These are phyloP conservation scores for Liopterus haemorrhoidalis DNA, from an alignment of 2,888 invertebrate genomes.

Conservation along the genomic window DNA sequence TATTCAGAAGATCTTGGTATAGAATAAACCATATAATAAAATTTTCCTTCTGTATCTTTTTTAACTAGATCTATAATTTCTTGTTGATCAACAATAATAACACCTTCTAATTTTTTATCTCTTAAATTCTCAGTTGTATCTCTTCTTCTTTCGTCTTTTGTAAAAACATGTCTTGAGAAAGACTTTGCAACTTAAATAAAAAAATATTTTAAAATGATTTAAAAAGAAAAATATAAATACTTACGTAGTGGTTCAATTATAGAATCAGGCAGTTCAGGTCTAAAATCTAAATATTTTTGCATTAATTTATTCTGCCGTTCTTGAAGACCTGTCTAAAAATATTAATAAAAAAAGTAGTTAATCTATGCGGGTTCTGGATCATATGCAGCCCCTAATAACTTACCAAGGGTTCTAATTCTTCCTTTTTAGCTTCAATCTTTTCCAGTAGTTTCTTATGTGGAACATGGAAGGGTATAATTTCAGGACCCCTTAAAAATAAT, in stretches of 20 bases:
- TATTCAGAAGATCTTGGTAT: slow-evolving; percentile 65
- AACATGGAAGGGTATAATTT: slow-evolving; percentile 52
- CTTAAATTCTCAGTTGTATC: slow-evolving; percentile 5
- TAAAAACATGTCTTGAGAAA: slow-evolving; percentile 5
- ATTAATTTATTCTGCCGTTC: slow-evolving; percentile 48
- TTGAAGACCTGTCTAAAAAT: slow-evolving; percentile 50
- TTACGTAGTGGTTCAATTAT: neutral
- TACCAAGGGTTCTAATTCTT: slow-evolving; percentile 57
- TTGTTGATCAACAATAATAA: slow-evolving; percentile 44
- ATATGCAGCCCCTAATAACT: slow-evolving; percentile 26
- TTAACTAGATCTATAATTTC: slow-evolving; percentile 51
- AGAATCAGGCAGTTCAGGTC: no score
- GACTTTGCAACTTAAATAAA: slow-evolving; percentile 3
- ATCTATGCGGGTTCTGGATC: slow-evolving; percentile 5
- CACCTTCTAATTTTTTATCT: slow-evolving; percentile 38
- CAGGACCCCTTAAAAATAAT: slow-evolving; percentile 32
- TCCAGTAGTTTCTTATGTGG: slow-evolving; percentile 58
- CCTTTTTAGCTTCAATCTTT: slow-evolving; percentile 54
- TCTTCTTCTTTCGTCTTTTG: slow-evolving; percentile 7
- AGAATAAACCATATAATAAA: slow-evolving; percentile 71
- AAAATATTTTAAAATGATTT: slow-evolving; percentile 1
- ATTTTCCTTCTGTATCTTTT: slow-evolving; percentile 54
- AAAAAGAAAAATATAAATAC: slow-evolving; percentile 16
- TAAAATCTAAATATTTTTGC: slow-evolving; percentile 28
- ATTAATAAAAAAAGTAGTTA: slow-evolving; percentile 14